Evolutionary conservation across 2,888 invertebrate genomes (phyloP).

Genomic region (Sturmia bella): DNA sequence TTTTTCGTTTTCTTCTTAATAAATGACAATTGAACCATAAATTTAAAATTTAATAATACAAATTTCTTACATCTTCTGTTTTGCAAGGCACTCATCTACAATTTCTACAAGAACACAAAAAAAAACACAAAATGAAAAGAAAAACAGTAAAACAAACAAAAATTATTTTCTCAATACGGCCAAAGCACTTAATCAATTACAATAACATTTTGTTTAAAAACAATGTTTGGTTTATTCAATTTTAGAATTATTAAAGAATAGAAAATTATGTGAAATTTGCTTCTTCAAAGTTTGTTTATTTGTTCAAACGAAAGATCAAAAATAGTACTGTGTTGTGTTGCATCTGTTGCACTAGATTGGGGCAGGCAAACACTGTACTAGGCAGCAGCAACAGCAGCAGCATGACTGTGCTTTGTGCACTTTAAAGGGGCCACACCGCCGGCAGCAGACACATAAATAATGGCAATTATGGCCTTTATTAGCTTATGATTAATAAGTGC

Average conservation of each 20-base stretch:
- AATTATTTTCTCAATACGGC: background rate
- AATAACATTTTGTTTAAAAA: slow-evolving; percentile 13
- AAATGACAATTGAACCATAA: slow-evolving; percentile 16
- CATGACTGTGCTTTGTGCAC: background rate
- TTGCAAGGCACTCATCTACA: too few relatives aligned
- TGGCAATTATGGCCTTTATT: slow-evolving; percentile 51
- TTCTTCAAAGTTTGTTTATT: slow-evolving; percentile 49
- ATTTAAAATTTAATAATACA: slow-evolving; percentile 13
- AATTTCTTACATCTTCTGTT: slow-evolving; percentile 1
- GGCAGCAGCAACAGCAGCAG: background rate
- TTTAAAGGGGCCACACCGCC: slow-evolving; percentile 2
- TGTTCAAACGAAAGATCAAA: slow-evolving; percentile 43
- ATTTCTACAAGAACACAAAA: background rate
- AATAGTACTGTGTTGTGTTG: slow-evolving; percentile 4
- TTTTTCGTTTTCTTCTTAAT: background rate
- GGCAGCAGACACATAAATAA: slow-evolving; percentile 55
- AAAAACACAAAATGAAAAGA: background rate
- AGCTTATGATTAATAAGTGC: slow-evolving; percentile 60
- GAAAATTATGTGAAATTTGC: slow-evolving; percentile 2
- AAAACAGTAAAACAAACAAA: background rate
- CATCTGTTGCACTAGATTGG: slow-evolving; percentile 43
- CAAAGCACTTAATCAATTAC: slow-evolving; percentile 50
- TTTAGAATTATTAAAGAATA: background rate
- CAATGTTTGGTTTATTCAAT: too few relatives aligned
- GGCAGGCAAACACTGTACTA: background rate